These are phyloP conservation scores for Tinamus guttatus DNA, from an alignment of 2,113 vertebrate genomes.

Conservation along the genomic window DNA sequence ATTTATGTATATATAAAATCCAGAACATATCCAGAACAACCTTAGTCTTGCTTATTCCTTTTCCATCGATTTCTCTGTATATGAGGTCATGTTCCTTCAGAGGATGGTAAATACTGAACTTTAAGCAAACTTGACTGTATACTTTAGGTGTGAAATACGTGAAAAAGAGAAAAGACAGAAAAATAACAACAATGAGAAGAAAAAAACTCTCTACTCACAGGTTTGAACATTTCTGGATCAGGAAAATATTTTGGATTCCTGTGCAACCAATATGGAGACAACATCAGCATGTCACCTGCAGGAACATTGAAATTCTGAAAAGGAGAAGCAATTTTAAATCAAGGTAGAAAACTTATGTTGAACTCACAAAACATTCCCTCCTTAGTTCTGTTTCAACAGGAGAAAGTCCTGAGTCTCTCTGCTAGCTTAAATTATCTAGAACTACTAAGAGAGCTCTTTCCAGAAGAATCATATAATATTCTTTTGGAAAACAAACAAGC, in stretches of 20 bases:
- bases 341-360: background rate
- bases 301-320: conserved; percentile 83
- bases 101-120: background rate
- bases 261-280: conserved; percentile 87
- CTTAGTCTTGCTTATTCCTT: background rate
- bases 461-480: background rate
- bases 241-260: conserved; percentile 86
- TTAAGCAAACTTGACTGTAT: background rate
- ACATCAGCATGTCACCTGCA: conserved; percentile 84
- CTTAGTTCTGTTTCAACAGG: background rate
- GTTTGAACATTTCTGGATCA: conserved; percentile 83
- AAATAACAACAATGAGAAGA: background rate
- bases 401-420: background rate
- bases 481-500: fast-evolving
- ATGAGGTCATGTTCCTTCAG: background rate
- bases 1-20: background rate
- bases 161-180: conserved; percentile 1
- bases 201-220: conserved; percentile 74
- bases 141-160: background rate
- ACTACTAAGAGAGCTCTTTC: background rate
- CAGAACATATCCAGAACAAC: background rate
- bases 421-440: background rate
- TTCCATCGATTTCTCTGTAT: background rate
- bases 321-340: conserved; percentile 23
- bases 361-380: background rate